A percentile compares a stretch with the other conserved stretches of the same genome.
Conservation (phyloP, 2,888 invertebrate genomes). For the Auanema freiburgensis region DNA sequence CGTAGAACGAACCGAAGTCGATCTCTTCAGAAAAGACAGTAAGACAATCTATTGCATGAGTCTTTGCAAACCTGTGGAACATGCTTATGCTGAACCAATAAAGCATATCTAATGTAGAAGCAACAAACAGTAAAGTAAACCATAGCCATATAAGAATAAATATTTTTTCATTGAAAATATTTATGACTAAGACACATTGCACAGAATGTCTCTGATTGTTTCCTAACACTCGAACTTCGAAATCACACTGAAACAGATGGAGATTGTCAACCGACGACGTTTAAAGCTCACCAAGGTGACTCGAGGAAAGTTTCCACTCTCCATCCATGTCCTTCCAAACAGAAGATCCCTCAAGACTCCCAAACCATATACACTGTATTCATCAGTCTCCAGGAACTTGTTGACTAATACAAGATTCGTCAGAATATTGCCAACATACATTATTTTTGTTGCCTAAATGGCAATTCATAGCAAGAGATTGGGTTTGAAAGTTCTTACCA, state of each 20-base stretch:
- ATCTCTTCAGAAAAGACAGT: slow-evolving; percentile 41
- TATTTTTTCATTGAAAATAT: slow-evolving; percentile 64
- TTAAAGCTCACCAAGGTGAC: slow-evolving; percentile 42
- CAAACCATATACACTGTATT: slow-evolving; percentile 62
- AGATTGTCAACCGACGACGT: background rate
- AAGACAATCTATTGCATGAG: background rate
- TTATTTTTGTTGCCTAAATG: slow-evolving; percentile 62
- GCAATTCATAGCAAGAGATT: too few relatives aligned
- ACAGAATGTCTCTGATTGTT: slow-evolving; percentile 63
- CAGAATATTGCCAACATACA: slow-evolving; percentile 63
- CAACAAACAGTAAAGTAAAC: slow-evolving; percentile 61
- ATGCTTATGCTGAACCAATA: slow-evolving; percentile 63
- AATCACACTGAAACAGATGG: slow-evolving; percentile 49
- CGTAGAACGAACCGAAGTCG: slow-evolving; percentile 63
- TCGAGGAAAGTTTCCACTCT: slow-evolving; percentile 62
- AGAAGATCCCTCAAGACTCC: slow-evolving; percentile 61
- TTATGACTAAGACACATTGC: slow-evolving; percentile 63
- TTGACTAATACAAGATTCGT: slow-evolving; percentile 62
- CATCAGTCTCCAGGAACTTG: slow-evolving; percentile 63
- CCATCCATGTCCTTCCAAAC: slow-evolving; percentile 62
- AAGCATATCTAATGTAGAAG: slow-evolving; percentile 58
- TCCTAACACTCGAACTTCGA: slow-evolving; percentile 63
- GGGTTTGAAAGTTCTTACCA: slow-evolving; percentile 38
- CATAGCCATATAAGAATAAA: slow-evolving; percentile 64
- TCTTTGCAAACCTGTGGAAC: slow-evolving; percentile 51